Base-by-base conservation (phyloP, 2,797 vertebrate species). In the Spondyliosoma cantharus region DNA sequence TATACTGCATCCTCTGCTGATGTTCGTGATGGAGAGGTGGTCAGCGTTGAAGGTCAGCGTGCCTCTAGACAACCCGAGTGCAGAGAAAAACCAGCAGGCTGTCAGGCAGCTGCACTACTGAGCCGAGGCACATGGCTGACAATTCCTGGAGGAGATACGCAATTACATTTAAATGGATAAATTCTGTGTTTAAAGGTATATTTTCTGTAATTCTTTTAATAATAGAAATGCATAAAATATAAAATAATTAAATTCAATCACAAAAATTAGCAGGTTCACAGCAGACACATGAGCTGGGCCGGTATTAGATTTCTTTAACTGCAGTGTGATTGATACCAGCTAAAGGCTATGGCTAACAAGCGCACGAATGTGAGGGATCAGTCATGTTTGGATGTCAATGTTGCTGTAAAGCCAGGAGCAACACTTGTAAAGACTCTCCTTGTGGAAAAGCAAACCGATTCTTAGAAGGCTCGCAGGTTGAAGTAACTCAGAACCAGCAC, bases 1-100 rank as follows among this genome's bases (percentile, higher is more conserved):
- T 7, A 16, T 7, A 2, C 27, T 7, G 42, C 2, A 3, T 67
- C 17, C 49, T 64, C 32, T 22, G 68, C 53, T 24, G 74, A 57
- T 32, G 46, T 29, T 66, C 3, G 8, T 8, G 24, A 57, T 5
- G 46, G 63, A 69, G 56, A 25, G 5, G 1, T 0, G 89, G 86
- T 67, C 63, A 89, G 66, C 78, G 94, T 12, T 89, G 91, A 91
- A 96, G 92, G 87, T 97, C 96, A 0, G 82, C 87, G 76, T 92
- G 94, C 62, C 96, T 95, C 84, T 96, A 97, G 60, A 96, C 88
- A 0, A 97, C 94, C 85, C 91, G 93, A 65, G 93, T 94, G 61
- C 96, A 96, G 81, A 95, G 95, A 77, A 97, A 92, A 65, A 96
- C 96, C 2, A 96, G 90, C 8, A 96, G 71, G 4, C 96, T 95